A percentile compares a stretch with the other conserved stretches of the same genome.
phyloP scores from a whole-genome alignment of 1,140 invertebrate species.

The Neelides sp. region DNA sequence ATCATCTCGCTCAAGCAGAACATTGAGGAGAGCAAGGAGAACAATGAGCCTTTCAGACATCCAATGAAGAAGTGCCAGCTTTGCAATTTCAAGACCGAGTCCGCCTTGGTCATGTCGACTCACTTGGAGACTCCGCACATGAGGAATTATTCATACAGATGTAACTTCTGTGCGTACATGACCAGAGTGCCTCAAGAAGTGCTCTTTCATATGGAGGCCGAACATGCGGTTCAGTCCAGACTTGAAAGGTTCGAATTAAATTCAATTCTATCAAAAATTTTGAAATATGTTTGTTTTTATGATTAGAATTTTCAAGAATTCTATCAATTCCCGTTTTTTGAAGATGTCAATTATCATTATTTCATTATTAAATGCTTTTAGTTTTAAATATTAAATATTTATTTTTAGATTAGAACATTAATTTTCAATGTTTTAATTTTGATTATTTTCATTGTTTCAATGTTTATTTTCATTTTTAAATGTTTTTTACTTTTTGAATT shows the following conservation, averaged over 20 bases:
- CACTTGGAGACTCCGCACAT: constrained; percentile 87
- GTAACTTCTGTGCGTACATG: constrained; percentile 74
- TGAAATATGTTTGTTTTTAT: too few species aligned
- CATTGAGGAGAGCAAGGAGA: constrained; percentile 73
- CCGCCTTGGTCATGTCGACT: constrained; percentile 66
- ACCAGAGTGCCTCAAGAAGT: constrained; percentile 75
- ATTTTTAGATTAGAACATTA: too few species aligned
- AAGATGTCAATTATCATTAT: too few species aligned
- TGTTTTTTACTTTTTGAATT: constrained; percentile 7
- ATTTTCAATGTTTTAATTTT: too few species aligned
- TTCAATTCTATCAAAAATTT: too few species aligned
- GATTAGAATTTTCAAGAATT: too few species aligned
- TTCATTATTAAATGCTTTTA: too few species aligned
- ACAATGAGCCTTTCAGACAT: constrained; percentile 70
- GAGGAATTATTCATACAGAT: constrained; percentile 65
- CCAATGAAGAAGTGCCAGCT: constrained; percentile 71
- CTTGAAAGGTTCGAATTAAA: constrained; percentile 55
- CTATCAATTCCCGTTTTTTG: too few species aligned
- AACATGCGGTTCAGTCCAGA: constrained; percentile 68
- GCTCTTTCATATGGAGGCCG: constrained; percentile 77
- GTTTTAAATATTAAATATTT: too few species aligned
- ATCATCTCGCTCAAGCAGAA: constrained; percentile 67
- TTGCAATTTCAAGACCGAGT: constrained; percentile 88
- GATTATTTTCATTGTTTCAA: too few species aligned
- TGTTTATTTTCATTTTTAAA: too few species aligned